A percentile compares a stretch with the other conserved stretches of the same genome.
These are phyloP conservation scores for Diploscapter pachys DNA, from an alignment of 1,140 invertebrate genomes.

Conservation along the genomic window DNA sequence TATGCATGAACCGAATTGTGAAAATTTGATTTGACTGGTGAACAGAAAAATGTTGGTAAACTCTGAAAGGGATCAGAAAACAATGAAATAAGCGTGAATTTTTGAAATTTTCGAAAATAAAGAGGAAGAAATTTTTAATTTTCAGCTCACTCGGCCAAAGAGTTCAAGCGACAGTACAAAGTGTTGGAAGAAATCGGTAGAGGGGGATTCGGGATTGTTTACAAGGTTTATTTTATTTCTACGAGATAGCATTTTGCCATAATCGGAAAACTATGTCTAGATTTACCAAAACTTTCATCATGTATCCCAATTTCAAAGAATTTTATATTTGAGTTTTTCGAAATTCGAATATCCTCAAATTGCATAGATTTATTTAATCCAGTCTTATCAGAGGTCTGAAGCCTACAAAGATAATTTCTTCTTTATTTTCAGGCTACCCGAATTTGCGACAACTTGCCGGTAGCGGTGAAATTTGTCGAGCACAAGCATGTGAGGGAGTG, in stretches of 20 bases:
- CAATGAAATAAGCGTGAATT: constrained; percentile 2
- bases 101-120: constrained; percentile 16
- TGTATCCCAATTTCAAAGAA: not conserved
- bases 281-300: too few species aligned
- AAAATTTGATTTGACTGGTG: constrained; percentile 14
- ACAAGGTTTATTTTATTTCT: constrained; percentile 48
- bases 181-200: constrained; percentile 65
- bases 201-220: constrained; percentile 70
- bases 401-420: too few species aligned
- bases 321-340: not conserved
- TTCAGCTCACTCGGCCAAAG: constrained; percentile 43
- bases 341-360: too few species aligned
- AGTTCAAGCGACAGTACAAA: constrained; percentile 60
- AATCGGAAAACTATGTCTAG: too few species aligned
- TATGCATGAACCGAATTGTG: not conserved
- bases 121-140: constrained; percentile 2
- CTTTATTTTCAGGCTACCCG: constrained; percentile 60
- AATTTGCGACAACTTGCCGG: constrained; percentile 64
- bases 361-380: too few species aligned
- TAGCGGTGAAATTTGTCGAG: constrained; percentile 68
- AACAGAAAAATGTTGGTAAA: constrained; percentile 9
- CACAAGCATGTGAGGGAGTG: constrained; percentile 68
- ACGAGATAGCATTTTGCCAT: too few species aligned
- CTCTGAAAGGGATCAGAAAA: not conserved
- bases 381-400: too few species aligned